Percentiles rank a stretch among this genome's conserved stretches.
Evolutionary conservation across 2,113 vertebrate species (phyloP).

Genomic region (Lepus timidus): DNA sequence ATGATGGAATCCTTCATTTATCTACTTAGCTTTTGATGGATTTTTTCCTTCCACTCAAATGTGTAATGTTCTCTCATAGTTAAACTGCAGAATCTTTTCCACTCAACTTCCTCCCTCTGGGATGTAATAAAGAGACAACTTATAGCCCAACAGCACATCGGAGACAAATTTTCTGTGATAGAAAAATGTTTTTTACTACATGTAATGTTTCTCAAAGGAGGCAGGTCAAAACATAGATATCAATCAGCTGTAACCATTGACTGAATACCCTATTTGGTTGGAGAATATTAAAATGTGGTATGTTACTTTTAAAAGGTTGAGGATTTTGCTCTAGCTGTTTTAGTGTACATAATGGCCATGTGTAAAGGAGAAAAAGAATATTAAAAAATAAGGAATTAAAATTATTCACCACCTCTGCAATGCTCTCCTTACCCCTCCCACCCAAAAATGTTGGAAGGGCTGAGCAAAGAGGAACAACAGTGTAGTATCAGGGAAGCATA

Average conservation of each 20-base stretch:
- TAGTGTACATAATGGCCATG: constrained; percentile 51
- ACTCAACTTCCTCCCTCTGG: constrained; percentile 69
- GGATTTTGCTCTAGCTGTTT: constrained; percentile 45
- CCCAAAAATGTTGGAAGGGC: neutral
- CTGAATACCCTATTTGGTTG: constrained; percentile 52
- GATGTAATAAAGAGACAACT: constrained; percentile 77
- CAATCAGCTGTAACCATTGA: constrained; percentile 66
- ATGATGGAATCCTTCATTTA: constrained; percentile 64
- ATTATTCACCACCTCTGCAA: constrained; percentile 35
- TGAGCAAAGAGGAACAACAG: neutral
- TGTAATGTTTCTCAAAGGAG: constrained; percentile 78
- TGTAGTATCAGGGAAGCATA: neutral
- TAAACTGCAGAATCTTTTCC: constrained; percentile 68
- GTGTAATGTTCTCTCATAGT: constrained; percentile 57
- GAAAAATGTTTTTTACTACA: constrained; percentile 77
- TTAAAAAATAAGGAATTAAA: constrained; percentile 35
- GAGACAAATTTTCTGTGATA: constrained; percentile 77
- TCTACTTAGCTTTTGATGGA: constrained; percentile 66
- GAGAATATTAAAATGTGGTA: constrained; percentile 56
- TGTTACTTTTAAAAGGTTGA: constrained; percentile 61
- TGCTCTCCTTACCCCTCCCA: neutral
- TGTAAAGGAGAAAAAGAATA: constrained; percentile 41
- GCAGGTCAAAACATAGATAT: constrained; percentile 73
- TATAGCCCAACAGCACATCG: constrained; percentile 57
- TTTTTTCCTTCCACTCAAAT: constrained; percentile 64